Percentiles rank a stretch among this genome's conserved stretches.
These are phyloP conservation scores for Diglossa brunneiventris DNA, from an alignment of 2,113 vertebrate species.

Conservation along the genomic window DNA sequence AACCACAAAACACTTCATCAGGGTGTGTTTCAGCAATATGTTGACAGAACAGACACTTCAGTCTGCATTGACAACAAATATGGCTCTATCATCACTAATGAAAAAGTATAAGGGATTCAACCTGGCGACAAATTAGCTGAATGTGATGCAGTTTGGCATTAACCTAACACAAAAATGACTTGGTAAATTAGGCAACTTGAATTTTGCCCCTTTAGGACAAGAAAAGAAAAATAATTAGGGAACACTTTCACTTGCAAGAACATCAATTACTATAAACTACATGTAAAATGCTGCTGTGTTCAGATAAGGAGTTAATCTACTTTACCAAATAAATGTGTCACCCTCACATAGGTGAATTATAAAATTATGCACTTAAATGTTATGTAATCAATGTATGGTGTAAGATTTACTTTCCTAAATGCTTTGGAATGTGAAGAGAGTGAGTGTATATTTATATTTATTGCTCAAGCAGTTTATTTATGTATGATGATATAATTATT, in stretches of 20 bases:
- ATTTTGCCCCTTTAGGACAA: conserved; percentile 26
- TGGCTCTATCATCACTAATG: background rate
- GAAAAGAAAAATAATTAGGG: conserved; percentile 64
- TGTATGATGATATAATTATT: background rate
- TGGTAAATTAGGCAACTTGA: conserved; percentile 62
- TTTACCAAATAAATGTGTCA: conserved; percentile 57
- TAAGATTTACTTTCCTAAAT: conserved; percentile 2
- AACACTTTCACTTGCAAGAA: conserved; percentile 66
- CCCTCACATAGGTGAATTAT: background rate
- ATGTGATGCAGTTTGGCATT: conserved; percentile 17
- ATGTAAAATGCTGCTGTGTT: conserved; percentile 58
- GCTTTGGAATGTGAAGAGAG: background rate
- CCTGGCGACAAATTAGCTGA: conserved; percentile 14
- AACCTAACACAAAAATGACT: conserved; percentile 25
- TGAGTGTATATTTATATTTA: background rate
- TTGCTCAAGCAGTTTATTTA: background rate
- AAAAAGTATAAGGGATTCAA: background rate
- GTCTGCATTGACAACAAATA: background rate
- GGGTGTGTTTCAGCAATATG: conserved; percentile 17
- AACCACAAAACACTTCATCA: conserved; percentile 5
- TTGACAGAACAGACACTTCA: conserved; percentile 8
- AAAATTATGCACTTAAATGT: conserved; percentile 25
- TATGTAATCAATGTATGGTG: background rate
- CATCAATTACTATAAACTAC: conserved; percentile 69
- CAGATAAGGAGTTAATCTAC: conserved; percentile 68